Base-by-base conservation (phyloP, 2,888 invertebrate genomes). In the Gisinianus flammeolus region DNA sequence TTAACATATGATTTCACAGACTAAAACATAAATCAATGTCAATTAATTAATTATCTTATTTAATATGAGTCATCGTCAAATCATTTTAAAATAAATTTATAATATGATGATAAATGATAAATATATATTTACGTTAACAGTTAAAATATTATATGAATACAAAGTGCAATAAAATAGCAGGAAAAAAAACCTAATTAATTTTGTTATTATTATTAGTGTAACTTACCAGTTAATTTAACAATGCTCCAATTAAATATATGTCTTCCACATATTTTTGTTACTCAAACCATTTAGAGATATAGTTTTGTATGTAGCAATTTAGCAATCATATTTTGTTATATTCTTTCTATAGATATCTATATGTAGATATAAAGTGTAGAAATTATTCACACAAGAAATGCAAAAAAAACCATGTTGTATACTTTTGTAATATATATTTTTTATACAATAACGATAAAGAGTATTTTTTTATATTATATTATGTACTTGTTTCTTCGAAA, bases 1-100 rank as follows among this genome's bases (percentile, higher is more conserved):
- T 71, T 77, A 35, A 74, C 73, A n/a, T 74, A 74, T 33, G n/a
- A 68, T n/a, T 68, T 66, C n/a, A 30, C 66, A 66, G 66, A 66
- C 28, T 66, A 66, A 66, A 26, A 62, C 12, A 44, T 12, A 68
- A 5, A 31, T 8, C 19, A 67, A 67, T 67, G 28, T 10, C 24
- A 67, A 31, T n/a, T 30, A 19, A 67, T n/a, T 44, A 44, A 44
- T 44, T 26, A 22, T 69, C 12, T 24, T 35, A 22, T 69, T 69
- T 66, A 28, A 16, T 44, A 44, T 44, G 44, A 44, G 5, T 35
- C 12, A 35, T 35, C 35, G 35, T 44, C 12, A 2, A 22, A 19
- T 62, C 12, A 62, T 26, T 62, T 26, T 19, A n/a, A 16, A 44
- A 16, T 44, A 16, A 44, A 44, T 19, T 44, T 2, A 16, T 44